Conservation (phyloP, 2,797 vertebrate genomes). For the Gallinago nigripennis region DNA sequence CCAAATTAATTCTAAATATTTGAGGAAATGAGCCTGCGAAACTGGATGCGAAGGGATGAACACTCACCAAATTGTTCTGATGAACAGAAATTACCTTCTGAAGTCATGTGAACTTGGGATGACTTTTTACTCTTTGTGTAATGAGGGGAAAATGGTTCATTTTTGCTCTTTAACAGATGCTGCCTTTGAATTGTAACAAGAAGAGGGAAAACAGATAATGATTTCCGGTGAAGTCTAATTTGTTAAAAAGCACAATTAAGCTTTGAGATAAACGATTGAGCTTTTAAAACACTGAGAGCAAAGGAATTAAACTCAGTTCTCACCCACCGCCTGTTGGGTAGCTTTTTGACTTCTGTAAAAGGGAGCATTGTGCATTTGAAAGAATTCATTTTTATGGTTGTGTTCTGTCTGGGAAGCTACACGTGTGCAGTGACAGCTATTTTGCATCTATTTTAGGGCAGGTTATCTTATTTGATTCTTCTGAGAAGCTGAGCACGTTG, state of each 20-base stretch:
- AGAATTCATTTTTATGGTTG: neutral
- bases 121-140: constrained; percentile 38
- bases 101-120: constrained; percentile 55
- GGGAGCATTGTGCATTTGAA: neutral
- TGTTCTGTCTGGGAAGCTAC: neutral
- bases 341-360: constrained; percentile 24
- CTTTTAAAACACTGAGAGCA: constrained; percentile 19
- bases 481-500: constrained; percentile 49
- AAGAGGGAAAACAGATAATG: constrained; percentile 39
- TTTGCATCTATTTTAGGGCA: constrained; percentile 60
- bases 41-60: neutral
- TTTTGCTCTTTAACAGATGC: constrained; percentile 56
- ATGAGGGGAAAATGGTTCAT: constrained; percentile 17
- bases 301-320: constrained; percentile 23
- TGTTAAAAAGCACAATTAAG: constrained; percentile 55
- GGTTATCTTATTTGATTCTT: constrained; percentile 57
- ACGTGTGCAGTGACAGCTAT: constrained; percentile 34
- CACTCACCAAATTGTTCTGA: constrained; percentile 18
- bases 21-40: constrained; percentile 5
- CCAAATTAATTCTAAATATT: constrained; percentile 30
- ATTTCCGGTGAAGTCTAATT: constrained; percentile 59
- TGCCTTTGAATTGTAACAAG: constrained; percentile 50
- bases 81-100: constrained; percentile 53
- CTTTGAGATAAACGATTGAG: constrained; percentile 41
- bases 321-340: neutral